phyloP scores from a whole-genome alignment of 2,888 invertebrate genomes.

The Drosophila kuntzei region DNA sequence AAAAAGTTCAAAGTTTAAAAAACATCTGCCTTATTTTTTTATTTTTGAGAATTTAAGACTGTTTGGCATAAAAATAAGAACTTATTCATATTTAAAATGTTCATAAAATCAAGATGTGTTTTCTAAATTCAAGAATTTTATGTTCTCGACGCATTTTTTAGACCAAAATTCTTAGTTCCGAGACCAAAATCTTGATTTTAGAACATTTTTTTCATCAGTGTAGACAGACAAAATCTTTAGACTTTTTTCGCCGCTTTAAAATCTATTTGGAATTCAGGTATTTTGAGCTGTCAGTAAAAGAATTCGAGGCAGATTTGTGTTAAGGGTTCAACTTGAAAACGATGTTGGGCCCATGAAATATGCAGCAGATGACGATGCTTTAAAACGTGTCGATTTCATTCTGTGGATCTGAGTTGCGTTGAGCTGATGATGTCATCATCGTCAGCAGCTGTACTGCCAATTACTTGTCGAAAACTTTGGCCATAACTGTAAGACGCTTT shows the following conservation, averaged over 20 bases:
- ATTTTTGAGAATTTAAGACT: no score
- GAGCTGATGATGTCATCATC: slow-evolving; percentile 65
- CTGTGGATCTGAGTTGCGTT: background rate
- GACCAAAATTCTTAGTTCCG: no score
- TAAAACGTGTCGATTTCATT: background rate
- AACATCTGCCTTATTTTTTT: no score
- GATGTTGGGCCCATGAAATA: slow-evolving; percentile 17
- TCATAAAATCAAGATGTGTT: no score
- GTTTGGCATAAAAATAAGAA: no score
- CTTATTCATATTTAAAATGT: no score
- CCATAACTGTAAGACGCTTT: slow-evolving; percentile 65
- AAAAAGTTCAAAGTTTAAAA: no score
- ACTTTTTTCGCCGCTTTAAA: slow-evolving; percentile 21
- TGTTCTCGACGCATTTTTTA: no score
- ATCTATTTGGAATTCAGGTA: slow-evolving; percentile 24
- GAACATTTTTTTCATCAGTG: no score
- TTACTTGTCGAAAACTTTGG: slow-evolving; percentile 59
- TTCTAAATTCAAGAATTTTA: no score
- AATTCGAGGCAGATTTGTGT: slow-evolving; percentile 21
- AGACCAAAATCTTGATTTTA: no score
- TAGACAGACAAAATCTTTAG: slow-evolving; percentile 11
- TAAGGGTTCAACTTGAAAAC: slow-evolving; percentile 5
- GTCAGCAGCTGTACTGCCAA: slow-evolving; percentile 59
- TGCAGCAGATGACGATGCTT: slow-evolving; percentile 1
- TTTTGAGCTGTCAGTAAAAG: slow-evolving; percentile 30